phyloP scores from a whole-genome alignment of 2,888 invertebrate genomes.

The Petrolisthes cinctipes region DNA sequence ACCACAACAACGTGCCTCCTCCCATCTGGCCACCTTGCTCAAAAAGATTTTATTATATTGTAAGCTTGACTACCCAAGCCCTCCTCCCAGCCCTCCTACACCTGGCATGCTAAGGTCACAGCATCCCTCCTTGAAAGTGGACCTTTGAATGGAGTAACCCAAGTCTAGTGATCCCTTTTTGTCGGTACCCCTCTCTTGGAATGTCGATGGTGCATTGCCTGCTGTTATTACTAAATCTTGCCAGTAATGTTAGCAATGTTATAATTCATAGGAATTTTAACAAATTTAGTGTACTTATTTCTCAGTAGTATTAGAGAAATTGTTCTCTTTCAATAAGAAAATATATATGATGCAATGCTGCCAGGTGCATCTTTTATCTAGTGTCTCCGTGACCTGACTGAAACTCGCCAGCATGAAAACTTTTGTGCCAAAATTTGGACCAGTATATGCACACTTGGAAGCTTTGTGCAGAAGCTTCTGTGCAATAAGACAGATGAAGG shows the following conservation, averaged over 20 bases:
- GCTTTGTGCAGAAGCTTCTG: constrained; percentile 12
- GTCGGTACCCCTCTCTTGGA: constrained; percentile 20
- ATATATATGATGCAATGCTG: background rate
- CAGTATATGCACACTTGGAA: constrained; percentile 34
- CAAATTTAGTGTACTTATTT: background rate
- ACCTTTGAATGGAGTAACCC: constrained; percentile 15
- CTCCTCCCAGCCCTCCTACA: background rate
- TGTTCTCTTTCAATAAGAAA: background rate
- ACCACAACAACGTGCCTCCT: constrained; percentile 38
- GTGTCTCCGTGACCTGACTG: constrained; percentile 1
- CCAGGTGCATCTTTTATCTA: constrained; percentile 1
- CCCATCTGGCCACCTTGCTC: constrained; percentile 21
- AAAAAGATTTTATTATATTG: background rate
- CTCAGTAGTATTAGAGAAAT: background rate
- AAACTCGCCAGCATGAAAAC: background rate
- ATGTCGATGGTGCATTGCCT: background rate
- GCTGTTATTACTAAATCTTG: background rate
- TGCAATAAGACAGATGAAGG: constrained; percentile 20
- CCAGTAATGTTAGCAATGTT: background rate
- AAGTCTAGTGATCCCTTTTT: background rate
- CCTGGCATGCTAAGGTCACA: constrained; percentile 45
- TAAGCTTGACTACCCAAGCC: constrained; percentile 33
- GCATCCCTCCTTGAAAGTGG: constrained; percentile 33
- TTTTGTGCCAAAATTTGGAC: constrained; percentile 32
- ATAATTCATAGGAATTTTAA: background rate